Evolutionary conservation across 1,140 invertebrate species (phyloP), one percentile per base, ranked within the genome.

Genomic region (Alviniconcha marisindica): DNA sequence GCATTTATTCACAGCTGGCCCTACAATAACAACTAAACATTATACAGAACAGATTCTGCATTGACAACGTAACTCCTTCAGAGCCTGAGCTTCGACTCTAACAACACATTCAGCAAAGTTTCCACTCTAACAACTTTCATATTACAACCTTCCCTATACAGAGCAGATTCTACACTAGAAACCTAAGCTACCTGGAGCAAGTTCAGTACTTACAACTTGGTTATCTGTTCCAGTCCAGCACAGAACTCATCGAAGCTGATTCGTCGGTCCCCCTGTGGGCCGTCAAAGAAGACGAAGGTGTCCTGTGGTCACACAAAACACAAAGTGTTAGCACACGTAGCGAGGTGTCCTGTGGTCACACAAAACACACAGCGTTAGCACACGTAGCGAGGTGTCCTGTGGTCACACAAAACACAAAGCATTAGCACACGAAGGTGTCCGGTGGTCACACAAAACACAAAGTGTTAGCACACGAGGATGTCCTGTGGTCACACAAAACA

Each of bases 231-330:
- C 5, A 40, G 40, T 12, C 73, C 73, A 12, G n/a, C 14, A n/a
- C 42, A 51, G 44, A 76, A 76, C 31, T 76, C 73, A 31, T 48
- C 42, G 28, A 51, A 48, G n/a, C 21, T 76, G 42, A 76, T 76
- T 15, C 42, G 15, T 14, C n/a, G n/a, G 28, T 76, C 73, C 15
- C 73, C 73, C 10, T 40, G 2, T 2, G 40, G 24, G n/a, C 44
- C 73, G 44, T 76, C 73, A 38, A 76, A 76, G 31, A 5, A 69
- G 28, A 33, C 63, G n/a, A 60, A 60, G 10, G 56, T 60, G 5
- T 60, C 56, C 56, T 60, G 63, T 5, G 24, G 0, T 60, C 5
- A n/a, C 56, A 18, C 28, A 14, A 60, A 7, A 24, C 56, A 60
- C 14, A 60, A 7, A 7, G 5, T n/a, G 56, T 60, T 18, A 7